These are phyloP conservation scores for Valencia hispanica DNA, from an alignment of 2,797 vertebrate species.

Conservation along the genomic window DNA sequence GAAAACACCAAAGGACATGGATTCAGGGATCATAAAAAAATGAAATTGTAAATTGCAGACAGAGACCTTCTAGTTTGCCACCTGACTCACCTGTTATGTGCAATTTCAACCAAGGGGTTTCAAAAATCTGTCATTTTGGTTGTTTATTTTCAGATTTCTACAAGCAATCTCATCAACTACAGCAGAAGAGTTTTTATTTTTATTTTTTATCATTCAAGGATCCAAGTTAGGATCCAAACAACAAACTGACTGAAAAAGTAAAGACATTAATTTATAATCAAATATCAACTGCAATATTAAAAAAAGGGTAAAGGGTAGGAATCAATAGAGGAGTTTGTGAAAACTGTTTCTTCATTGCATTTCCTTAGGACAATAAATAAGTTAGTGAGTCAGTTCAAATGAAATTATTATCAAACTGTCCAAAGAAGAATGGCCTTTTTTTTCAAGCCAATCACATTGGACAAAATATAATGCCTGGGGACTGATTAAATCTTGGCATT, in stretches of 20 bases:
- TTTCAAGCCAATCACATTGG: constrained; percentile 19
- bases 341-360: constrained; percentile 1
- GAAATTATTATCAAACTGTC: constrained; percentile 40
- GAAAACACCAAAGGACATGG: constrained; percentile 15
- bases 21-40: constrained; percentile 22
- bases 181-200: neutral
- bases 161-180: neutral
- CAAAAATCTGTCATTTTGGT: neutral
- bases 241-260: neutral
- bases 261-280: neutral
- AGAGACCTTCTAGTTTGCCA: constrained; percentile 9
- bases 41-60: constrained; percentile 19
- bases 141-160: neutral
- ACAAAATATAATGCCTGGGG: constrained; percentile 35
- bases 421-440: constrained; percentile 44
- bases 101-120: neutral
- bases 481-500: constrained; percentile 48
- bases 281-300: neutral
- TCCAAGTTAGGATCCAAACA: neutral
- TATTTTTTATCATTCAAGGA: neutral
- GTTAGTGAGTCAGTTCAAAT: constrained; percentile 33
- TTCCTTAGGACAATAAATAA: constrained; percentile 25
- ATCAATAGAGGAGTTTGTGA: neutral
- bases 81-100: constrained; percentile 26
- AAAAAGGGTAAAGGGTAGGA: neutral